Base-by-base conservation (phyloP, 2,888 invertebrate species). In the Brachypalpus laphriformis region DNA sequence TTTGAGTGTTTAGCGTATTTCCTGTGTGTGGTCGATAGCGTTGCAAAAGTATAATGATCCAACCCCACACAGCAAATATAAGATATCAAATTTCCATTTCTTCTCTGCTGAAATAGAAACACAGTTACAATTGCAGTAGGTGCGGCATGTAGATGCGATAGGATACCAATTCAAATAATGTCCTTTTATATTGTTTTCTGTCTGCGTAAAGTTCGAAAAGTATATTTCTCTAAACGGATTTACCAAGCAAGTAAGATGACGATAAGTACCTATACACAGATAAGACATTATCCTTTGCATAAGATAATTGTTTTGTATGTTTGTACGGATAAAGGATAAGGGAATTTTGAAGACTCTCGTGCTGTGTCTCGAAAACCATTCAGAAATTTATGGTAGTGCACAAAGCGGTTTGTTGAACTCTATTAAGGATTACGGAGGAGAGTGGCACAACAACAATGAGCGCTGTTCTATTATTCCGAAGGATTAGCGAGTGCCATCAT, bases 401-500 rank as follows among this genome's bases (percentile, higher is more conserved):
- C 72, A 59, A 56, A 75, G 45, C 40, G 54, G 75, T 63, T 75
- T 70, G 70, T 42, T 82, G 75, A 82, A 82, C 74, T 70, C 71
- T 82, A 63, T 42, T 34, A 63, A 57, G 74, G 63, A 74, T 81
- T 80, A 80, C 63, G 57, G 37, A 40, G 76, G n/a, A 4, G 25
- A 57, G 63, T 80, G 70, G 63, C 57, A 75, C 71, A 83, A 70
- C 80, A 85, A 75, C 56, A 68, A 61, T 40, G 49, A 83, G 63
- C 56, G 56, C 59, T 70, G 51, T 70, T 74, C 51, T 61, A 66
- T 82, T 71, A 85, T 71, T 65, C 70, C 45, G 28, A 47, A 65
- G 75, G 81, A 85, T 81, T 85, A 71, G 28, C 57, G 31, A 66
- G 11, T 54, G 47, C 61, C 77, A 72, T n/a, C 42, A 68, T 83